Base-by-base conservation (phyloP, 2,113 vertebrate species). In the Salvelinus sp. region DNA sequence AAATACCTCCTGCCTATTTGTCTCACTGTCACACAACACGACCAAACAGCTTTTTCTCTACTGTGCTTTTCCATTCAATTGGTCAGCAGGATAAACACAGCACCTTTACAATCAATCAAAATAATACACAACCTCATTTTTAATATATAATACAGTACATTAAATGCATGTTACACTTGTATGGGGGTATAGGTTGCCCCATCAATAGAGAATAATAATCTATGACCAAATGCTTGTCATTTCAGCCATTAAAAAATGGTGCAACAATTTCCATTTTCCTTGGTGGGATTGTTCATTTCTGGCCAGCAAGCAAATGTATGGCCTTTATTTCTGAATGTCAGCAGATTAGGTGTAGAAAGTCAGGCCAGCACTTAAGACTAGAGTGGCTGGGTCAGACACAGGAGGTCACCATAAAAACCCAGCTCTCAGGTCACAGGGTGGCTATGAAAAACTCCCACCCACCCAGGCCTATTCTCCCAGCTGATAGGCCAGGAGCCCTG, bases 401-500 rank as follows among this genome's bases (percentile, higher is more conserved):
- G 50, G 16, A 54, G 3, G 50, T 54, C 58, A 62, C n/a, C 58
- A 10, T n/a, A 23, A 62, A 22, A 14, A 14, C 3, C 16, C 54
- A 57, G 54, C 13, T 16, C 13, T 44, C 38, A 44, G 38, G 38
- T 44, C 38, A 44, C 9, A 44, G 38, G 9, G 38, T 57, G 14
- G 20, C 20, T 57, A 57, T 57, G 9, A 44, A 44, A 18, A 16
- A 14, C 50, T 54, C 50, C 50, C 16, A 18, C 16, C 50, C 50
- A 54, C 50, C 4, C 58, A 62, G 58, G 58, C 16, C 38, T 44
- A 44, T 12, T 44, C 38, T 44, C 38, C 9, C 63, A 67, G 7
- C 5, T 18, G 64, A 67, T 30, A 18, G 28, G 64, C 3, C 64
- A 30, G 1, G 14, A 79, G 81, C 81, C 64, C 20, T 83, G 83